phyloP scores from a whole-genome alignment of 2,888 invertebrate species.

The Xanthostigma xanthostigma region DNA sequence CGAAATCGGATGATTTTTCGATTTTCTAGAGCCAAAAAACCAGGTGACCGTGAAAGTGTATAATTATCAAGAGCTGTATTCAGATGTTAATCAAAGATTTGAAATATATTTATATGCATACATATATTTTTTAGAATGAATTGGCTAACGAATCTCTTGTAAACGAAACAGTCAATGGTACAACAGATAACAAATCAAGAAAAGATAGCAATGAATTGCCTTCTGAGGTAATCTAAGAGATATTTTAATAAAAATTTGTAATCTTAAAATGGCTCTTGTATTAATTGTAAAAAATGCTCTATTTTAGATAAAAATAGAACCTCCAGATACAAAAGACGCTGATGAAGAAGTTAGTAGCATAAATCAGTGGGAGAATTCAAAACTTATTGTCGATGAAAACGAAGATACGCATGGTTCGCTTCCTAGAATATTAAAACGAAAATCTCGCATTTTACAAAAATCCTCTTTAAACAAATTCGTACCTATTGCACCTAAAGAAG shows the following conservation, averaged over 20 bases:
- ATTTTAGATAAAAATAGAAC: slow-evolving; percentile 22
- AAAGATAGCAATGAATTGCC: slow-evolving; percentile 4
- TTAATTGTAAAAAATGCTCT: no score
- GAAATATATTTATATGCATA: neutral
- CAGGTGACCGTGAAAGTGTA: no score
- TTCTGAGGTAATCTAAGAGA: slow-evolving; percentile 5
- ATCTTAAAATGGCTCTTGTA: no score
- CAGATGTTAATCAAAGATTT: no score
- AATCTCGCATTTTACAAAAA: neutral
- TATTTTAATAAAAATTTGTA: neutral
- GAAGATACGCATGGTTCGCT: neutral
- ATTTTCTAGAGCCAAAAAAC: no score
- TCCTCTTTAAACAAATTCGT: neutral
- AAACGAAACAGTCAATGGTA: slow-evolving; percentile 10
- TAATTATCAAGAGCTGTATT: no score
- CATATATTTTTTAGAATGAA: slow-evolving; percentile 12
- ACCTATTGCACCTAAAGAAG: neutral
- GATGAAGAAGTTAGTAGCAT: slow-evolving; percentile 11
- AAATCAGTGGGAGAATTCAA: slow-evolving; percentile 13
- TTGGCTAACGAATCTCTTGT: slow-evolving; percentile 15
- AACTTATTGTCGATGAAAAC: slow-evolving; percentile 14
- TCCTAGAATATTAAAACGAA: neutral
- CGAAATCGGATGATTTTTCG: no score
- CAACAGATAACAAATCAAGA: neutral
- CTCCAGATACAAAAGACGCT: slow-evolving; percentile 21